Evolutionary conservation across 2,113 vertebrate species (phyloP), one percentile per base, ranked within the genome.

Genomic region (Haemorhous mexicanus): DNA sequence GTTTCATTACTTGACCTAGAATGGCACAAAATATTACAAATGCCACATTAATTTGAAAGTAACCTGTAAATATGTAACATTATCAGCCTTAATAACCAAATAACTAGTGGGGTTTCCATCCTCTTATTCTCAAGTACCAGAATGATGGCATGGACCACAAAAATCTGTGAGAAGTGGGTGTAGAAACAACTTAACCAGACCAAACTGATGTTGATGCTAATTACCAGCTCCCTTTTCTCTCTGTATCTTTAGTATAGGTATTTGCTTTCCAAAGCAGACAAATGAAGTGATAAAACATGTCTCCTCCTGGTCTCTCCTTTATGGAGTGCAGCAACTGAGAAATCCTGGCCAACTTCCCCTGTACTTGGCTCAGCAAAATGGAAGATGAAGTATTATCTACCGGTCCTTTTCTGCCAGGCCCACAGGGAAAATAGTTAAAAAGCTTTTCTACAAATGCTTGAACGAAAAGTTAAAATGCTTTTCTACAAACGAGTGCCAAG

Each of bases 371-470:
- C 32, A 77, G 43, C 19, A 67, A 74, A 88, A 66, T 33, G 50
- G 72, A 83, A 93, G 88, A 61, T 93, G 61, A 94, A 77, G 55
- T 69, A 86, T 86, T 66, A 86, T 69, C 79, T 56, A 72, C 37
- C 4, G 4, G 58, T 30, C 32, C 63, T 90, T 92, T 95, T 63
- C 83, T 12, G 14, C 11, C 58, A 73, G 52, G 28, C 13, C 13
- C 52, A 66, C 20, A 64, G 82, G 56, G 85, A 87, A 87, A 87
- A 72, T 2, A 77, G 70, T n/a, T 70, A 50, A 44, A 76, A 49
- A 69, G 26, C 24, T 47, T 52, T 78, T 68, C 85, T 83, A 62
- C 53, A 93, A 80, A 56, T 9, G 37, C 22, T 59, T 24, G 22
- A 59, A 59, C 14, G 10, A 59, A 59, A 59, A 59, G 33, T 59